Base-by-base conservation (phyloP, 2,888 invertebrate species). In the Hemithea aestivaria region DNA sequence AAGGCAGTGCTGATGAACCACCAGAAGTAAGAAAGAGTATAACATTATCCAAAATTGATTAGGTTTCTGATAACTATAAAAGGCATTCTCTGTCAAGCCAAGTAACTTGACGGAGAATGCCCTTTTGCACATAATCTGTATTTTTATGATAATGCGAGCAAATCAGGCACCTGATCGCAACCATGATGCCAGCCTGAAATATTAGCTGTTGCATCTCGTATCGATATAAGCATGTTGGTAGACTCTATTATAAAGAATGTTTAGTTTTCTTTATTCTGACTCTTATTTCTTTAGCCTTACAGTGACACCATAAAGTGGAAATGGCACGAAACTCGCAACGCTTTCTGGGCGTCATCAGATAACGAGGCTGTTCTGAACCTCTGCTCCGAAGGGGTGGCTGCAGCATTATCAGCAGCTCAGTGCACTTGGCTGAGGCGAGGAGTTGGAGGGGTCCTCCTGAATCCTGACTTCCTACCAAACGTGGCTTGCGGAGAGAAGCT, bases 371-470 rank as follows among this genome's bases (percentile, higher is more conserved):
- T 78, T 0, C 30, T 85, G 1, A 79, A 87, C 52, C 58, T 83
- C 0, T 87, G 87, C 40, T 83, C 81, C 0, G 70, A 77, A 8
- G 55, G 47, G 7, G 52, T 73, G 0, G 48, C 44, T 1, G 72
- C 71, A 0, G 67, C 73, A n/a, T 28, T 87, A 7, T 62, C 73
- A 0, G 56, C 62, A 9, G 68, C 66, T 0, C 77, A 73, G 36
- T 85, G 85, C 33, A 46, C 63, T 6, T 87, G 87, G 85, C 38
- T 84, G 6, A 66, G 73, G 23, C 61, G 74, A 34, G 83, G 83
- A 7, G 62, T 70, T 1, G 39, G 70, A 1, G 87, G 85, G 4
- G 46, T 84, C 1, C 56, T 84, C 1, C 52, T 84, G 0, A 70
- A 59, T 25, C 76, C 77, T 20, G 83, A 83, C 51, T 81, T 66